A percentile compares a stretch with the other conserved stretches of the same genome.
Evolutionary conservation across 2,113 vertebrate species (phyloP).

Genomic region (Sterrhoptilus dennistouni): DNA sequence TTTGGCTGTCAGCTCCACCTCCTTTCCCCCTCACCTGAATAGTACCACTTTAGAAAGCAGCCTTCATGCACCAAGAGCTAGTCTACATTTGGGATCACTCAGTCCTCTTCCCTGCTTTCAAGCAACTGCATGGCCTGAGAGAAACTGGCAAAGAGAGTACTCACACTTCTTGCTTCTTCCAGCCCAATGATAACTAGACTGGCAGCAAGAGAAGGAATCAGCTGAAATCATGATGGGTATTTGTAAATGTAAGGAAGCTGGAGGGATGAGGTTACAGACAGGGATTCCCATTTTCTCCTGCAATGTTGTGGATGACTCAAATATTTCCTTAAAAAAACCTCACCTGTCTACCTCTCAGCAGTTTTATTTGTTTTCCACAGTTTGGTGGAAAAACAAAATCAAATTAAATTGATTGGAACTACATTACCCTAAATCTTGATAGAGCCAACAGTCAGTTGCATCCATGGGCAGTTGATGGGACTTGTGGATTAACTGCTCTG

Average conservation of each 20-base stretch:
- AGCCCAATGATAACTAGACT: not conserved
- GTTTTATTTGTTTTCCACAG: not conserved
- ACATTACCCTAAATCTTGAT: not conserved
- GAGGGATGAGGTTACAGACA: not conserved
- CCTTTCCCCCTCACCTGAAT: not conserved
- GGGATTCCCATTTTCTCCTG: not conserved
- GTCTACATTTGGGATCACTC: not conserved
- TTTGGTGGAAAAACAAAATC: not conserved
- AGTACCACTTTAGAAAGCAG: not conserved
- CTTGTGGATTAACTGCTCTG: not conserved
- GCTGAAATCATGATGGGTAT: not conserved
- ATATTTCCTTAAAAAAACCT: not conserved
- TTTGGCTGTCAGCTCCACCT: not conserved
- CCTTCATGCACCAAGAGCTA: not conserved
- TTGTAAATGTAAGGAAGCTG: not conserved
- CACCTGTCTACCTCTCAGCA: not conserved
- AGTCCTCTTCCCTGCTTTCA: not conserved
- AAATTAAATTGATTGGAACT: not conserved
- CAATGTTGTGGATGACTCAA: not conserved
- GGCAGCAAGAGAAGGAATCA: not conserved
- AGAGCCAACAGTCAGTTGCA: not conserved
- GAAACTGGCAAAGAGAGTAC: not conserved
- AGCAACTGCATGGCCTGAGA: not conserved
- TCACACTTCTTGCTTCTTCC: not conserved
- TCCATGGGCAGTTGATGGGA: not conserved